Base-by-base conservation (phyloP, 2,113 vertebrate species). In the Pterocles orientalis region DNA sequence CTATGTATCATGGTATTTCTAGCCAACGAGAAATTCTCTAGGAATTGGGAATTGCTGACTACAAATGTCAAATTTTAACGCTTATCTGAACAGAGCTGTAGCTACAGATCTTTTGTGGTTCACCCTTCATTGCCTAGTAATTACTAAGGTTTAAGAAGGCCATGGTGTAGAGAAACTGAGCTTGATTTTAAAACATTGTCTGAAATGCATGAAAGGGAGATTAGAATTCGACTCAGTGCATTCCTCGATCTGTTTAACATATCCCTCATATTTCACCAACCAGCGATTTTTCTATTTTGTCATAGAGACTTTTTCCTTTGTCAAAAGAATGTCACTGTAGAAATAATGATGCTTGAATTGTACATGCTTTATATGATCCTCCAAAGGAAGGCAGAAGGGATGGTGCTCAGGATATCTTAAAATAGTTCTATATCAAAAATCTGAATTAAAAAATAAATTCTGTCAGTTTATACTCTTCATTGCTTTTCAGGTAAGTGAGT, bases 361-460 rank as follows among this genome's bases (percentile, higher is more conserved):
- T 64, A 16, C 0, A 0, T 70, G 28, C 15, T 62, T 90, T 1
- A 0, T 50, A 10, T 6, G 73, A 2, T 29, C 16, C 61, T 85
- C 61, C 28, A 70, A 48, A 69, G 29, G 34, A 39, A 79, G 36
- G 18, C 8, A 33, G n/a, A 58, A 26, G 39, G 20, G 29, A 76
- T 8, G 6, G 8, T 66, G 28, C 8, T 90, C 25, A 21, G 31
- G 48, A 80, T 26, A 72, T 65, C 16, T 88, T 58, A 65, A 80
- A 92, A 53, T 41, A 86, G 50, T 33, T 83, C 11, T 25, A 9
- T 82, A 60, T 83, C 6, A 62, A 29, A 88, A 86, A 8, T 84
- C 60, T 71, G 39, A 57, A 81, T 88, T 83, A 9, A 64, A 88
- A 60, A 3, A 8, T 10, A 4, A 39, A 39, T 39, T 39, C 10